These are phyloP conservation scores for Lepus europaeus DNA, from an alignment of 2,113 vertebrate species.

Conservation along the genomic window DNA sequence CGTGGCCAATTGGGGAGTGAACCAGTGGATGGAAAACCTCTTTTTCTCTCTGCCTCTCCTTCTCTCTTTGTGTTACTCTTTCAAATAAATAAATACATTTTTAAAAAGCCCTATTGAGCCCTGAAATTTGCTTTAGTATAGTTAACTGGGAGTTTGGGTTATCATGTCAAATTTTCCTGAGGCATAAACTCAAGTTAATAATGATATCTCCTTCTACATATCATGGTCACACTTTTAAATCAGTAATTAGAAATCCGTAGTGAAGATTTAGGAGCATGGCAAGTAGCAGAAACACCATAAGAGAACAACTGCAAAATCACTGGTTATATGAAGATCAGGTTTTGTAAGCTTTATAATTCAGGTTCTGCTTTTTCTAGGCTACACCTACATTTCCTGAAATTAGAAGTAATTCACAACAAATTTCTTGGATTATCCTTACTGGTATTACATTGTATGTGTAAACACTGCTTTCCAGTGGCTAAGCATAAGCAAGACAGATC, in stretches of 20 bases:
- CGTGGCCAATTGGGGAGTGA: too few species aligned
- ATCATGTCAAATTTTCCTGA: slow-evolving; percentile 42
- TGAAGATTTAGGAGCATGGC: slow-evolving; percentile 18
- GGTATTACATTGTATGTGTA: neutral
- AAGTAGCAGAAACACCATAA: neutral
- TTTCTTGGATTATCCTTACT: slow-evolving; percentile 52
- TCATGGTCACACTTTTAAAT: neutral
- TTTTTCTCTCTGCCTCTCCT: too few species aligned
- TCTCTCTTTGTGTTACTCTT: too few species aligned
- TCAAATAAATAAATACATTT: too few species aligned
- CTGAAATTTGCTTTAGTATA: slow-evolving; percentile 37
- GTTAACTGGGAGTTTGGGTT: neutral
- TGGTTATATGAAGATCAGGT: slow-evolving; percentile 37
- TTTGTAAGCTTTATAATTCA: slow-evolving; percentile 29
- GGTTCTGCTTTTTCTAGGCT: neutral
- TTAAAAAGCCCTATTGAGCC: neutral
- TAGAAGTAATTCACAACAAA: slow-evolving; percentile 68
- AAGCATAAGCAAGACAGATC: slow-evolving; percentile 41
- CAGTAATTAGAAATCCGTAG: slow-evolving; percentile 14
- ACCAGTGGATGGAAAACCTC: too few species aligned
- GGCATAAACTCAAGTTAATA: slow-evolving; percentile 42
- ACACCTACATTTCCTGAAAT: slow-evolving; percentile 51
- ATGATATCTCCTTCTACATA: neutral
- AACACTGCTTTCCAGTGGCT: slow-evolving; percentile 59
- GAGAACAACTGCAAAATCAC: slow-evolving; percentile 41